These are phyloP conservation scores for Sebastes vulpes DNA, from an alignment of 2,797 vertebrate genomes.

Conservation along the genomic window DNA sequence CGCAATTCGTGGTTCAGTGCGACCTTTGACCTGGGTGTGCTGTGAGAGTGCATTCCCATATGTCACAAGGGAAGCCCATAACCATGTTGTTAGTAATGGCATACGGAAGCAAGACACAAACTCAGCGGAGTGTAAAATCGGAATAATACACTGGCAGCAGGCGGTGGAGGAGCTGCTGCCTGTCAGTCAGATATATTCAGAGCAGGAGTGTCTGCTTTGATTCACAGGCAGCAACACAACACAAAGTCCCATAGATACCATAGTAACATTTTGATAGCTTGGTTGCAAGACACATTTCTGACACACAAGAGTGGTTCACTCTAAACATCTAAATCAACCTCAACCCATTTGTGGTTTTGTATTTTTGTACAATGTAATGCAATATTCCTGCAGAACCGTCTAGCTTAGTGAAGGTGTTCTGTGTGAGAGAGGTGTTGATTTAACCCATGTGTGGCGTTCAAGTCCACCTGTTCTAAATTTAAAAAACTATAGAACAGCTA, in stretches of 20 bases:
- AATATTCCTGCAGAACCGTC: neutral
- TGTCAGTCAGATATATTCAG: constrained; percentile 35
- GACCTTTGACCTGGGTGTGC: constrained; percentile 45
- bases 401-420: neutral
- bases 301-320: neutral
- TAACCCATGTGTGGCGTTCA: neutral
- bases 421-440: neutral
- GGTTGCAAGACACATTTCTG: neutral
- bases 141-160: constrained; percentile 28
- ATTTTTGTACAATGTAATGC: neutral
- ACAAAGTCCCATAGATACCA: neutral
- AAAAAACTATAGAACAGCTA: too few relatives aligned
- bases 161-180: constrained; percentile 10
- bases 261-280: neutral
- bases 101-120: constrained; percentile 6
- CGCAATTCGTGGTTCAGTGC: neutral
- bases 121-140: constrained; percentile 55
- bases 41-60: constrained; percentile 5
- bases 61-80: constrained; percentile 42
- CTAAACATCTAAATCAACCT: neutral
- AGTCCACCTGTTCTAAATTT: neutral
- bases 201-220: constrained; percentile 4
- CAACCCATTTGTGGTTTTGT: neutral
- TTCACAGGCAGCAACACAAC: neutral
- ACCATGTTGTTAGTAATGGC: constrained; percentile 17